Evolutionary conservation across 2,113 vertebrate genomes (phyloP).

Genomic region (Morone saxatilis): DNA sequence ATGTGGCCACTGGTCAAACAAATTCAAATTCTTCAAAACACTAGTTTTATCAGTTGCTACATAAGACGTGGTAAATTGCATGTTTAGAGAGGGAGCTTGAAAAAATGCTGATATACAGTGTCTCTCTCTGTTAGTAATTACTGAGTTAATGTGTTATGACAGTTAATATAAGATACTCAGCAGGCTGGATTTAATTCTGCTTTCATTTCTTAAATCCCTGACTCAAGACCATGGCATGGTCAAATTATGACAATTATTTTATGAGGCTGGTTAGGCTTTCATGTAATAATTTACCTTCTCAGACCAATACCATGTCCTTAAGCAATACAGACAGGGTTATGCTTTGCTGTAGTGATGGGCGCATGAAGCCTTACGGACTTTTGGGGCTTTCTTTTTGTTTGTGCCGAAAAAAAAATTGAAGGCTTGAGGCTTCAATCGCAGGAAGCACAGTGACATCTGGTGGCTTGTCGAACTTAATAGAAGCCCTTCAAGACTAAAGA

Average conservation of each 20-base stretch:
- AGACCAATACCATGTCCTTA: slow-evolving; percentile 2
- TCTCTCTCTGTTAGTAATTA: background rate
- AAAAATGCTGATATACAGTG: background rate
- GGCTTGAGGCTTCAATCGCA: too few relatives aligned
- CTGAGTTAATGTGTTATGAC: background rate
- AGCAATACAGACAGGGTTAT: slow-evolving; percentile 1
- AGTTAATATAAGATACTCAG: background rate
- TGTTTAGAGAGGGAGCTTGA: background rate
- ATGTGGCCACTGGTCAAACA: slow-evolving; percentile 22
- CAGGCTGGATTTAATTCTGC: slow-evolving; percentile 4
- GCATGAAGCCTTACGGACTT: too few relatives aligned
- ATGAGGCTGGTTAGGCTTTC: background rate
- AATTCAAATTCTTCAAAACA: slow-evolving; percentile 20
- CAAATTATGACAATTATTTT: slow-evolving; percentile 14
- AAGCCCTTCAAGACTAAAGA: too few relatives aligned
- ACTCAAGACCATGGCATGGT: background rate
- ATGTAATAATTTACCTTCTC: background rate
- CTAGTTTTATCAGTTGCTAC: slow-evolving; percentile 2
- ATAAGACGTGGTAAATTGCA: background rate
- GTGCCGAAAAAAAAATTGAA: too few relatives aligned
- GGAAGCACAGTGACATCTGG: too few relatives aligned
- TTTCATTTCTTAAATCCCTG: slow-evolving; percentile 13
- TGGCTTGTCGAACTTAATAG: too few relatives aligned
- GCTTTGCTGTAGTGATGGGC: background rate
- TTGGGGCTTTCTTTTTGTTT: too few relatives aligned